These are phyloP conservation scores for Centropyge bicolor DNA, from an alignment of 2,797 vertebrate genomes.

Conservation along the genomic window DNA sequence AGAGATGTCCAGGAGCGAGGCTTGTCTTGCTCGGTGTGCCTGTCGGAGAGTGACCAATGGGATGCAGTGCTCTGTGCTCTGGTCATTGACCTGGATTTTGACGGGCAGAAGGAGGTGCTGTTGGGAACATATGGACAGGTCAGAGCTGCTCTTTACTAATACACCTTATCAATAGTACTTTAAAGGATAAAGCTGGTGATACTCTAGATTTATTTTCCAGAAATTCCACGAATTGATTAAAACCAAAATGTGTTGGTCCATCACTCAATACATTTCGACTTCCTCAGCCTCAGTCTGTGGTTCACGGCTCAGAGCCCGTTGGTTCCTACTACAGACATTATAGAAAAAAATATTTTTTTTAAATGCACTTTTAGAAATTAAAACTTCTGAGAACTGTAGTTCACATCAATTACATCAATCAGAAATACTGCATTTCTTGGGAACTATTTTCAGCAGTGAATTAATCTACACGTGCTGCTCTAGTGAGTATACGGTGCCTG, in stretches of 20 bases:
- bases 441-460: not conserved
- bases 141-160: not conserved
- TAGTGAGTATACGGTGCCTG: not conserved
- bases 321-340: no score
- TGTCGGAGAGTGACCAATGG: constrained; percentile 90
- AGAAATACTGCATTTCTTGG: not conserved
- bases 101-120: constrained; percentile 89
- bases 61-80: constrained; percentile 92
- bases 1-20: constrained; percentile 89
- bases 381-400: not conserved
- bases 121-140: constrained; percentile 95
- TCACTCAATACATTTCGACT: not conserved
- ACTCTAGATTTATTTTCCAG: not conserved
- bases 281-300: not conserved
- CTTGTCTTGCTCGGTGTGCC: constrained; percentile 81
- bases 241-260: not conserved
- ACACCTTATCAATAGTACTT: not conserved
- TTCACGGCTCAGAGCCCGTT: not conserved
- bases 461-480: not conserved
- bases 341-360: no score
- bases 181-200: not conserved
- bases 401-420: not conserved
- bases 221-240: not conserved
- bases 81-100: constrained; percentile 91
- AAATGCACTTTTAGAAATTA: no score